These are phyloP conservation scores for Synodontis membranacea DNA, from an alignment of 2,113 vertebrate species.

Conservation along the genomic window DNA sequence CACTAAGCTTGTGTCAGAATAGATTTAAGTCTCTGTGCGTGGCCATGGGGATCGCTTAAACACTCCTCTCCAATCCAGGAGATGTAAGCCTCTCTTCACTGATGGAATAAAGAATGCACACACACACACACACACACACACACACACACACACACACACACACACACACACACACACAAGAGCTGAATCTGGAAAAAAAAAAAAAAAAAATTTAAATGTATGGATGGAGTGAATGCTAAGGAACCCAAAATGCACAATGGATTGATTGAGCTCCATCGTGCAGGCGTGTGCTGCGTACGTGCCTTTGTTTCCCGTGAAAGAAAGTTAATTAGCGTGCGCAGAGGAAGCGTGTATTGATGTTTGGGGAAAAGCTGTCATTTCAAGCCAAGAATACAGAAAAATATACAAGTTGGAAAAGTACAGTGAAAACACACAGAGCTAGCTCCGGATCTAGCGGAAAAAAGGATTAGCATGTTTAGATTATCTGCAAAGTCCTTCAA, in stretches of 20 bases:
- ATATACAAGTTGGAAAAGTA: not conserved
- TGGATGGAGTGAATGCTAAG: not conserved
- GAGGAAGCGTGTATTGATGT: not conserved
- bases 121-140: conserved; percentile 20
- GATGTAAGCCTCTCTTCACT: conserved; percentile 62
- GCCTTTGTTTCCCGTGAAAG: conserved; percentile 38
- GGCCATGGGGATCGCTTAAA: conserved; percentile 67
- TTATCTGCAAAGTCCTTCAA: conserved; percentile 26
- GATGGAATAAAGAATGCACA: conserved; percentile 22
- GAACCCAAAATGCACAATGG: conserved; percentile 11
- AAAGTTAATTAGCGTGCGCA: conserved; percentile 34
- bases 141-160: not conserved
- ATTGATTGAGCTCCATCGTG: not conserved
- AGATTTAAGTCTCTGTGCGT: conserved; percentile 66
- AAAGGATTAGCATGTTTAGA: conserved; percentile 39
- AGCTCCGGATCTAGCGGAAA: not conserved
- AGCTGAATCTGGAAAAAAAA: not conserved
- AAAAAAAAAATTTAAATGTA: not conserved
- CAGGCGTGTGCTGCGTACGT: conserved; percentile 9
- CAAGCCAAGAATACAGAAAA: conserved; percentile 4
- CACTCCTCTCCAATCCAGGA: conserved; percentile 60
- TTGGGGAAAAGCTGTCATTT: conserved; percentile 29
- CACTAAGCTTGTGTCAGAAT: conserved; percentile 69
- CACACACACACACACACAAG: not conserved
- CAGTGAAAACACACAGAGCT: not conserved